Conservation (phyloP, 2,888 invertebrate genomes). For the Luperina nickerlii region DNA sequence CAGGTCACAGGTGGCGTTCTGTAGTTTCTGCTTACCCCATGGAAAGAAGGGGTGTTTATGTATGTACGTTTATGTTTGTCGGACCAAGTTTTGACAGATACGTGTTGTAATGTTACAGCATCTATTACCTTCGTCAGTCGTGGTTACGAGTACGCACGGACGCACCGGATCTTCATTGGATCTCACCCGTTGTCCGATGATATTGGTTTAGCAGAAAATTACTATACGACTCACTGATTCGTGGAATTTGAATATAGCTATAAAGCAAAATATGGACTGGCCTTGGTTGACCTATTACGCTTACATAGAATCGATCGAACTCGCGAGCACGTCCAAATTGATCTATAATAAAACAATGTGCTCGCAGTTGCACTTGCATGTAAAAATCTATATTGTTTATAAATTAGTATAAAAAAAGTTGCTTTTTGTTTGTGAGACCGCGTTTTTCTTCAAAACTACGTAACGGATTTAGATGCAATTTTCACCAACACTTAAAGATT, state of each 20-base stretch:
- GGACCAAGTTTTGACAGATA: neutral
- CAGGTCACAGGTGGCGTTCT: neutral
- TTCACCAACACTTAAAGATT: neutral
- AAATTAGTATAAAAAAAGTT: neutral
- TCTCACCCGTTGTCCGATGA: too few relatives aligned
- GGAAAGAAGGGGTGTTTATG: neutral
- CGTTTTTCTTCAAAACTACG: neutral
- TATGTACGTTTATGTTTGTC: neutral
- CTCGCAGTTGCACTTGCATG: neutral
- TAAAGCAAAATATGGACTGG: neutral
- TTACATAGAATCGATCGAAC: conserved; percentile 34
- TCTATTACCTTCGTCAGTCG: neutral
- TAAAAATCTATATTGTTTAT: neutral
- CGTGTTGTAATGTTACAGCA: neutral
- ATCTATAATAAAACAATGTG: neutral
- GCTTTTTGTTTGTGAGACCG: neutral
- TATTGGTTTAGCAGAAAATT: conserved; percentile 2
- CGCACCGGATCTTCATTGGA: neutral
- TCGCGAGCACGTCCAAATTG: neutral
- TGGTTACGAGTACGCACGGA: neutral
- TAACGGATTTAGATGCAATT: neutral
- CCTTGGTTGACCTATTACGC: conserved; percentile 15
- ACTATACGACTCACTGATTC: neutral
- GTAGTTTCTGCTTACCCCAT: neutral
- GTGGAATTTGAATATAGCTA: conserved; percentile 2